Conservation (phyloP, 2,113 vertebrate genomes). For the Montifringilla adamsi region DNA sequence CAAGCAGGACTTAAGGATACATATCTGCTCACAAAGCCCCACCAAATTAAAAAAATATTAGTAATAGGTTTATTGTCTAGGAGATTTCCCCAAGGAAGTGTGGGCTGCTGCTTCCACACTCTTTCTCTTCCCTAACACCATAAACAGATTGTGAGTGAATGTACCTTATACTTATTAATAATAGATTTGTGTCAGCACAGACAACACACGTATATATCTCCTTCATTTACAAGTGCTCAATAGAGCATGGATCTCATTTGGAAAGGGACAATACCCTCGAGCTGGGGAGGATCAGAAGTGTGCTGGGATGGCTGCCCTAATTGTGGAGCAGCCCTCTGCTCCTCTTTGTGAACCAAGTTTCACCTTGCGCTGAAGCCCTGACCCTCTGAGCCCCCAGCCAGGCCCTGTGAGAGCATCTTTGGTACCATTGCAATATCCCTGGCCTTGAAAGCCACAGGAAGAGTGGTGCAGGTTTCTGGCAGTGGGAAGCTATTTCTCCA, state of each 20-base stretch:
- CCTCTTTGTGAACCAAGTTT: background rate
- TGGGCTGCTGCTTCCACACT: background rate
- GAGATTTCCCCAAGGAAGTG: constrained; percentile 1
- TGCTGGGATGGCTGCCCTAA: background rate
- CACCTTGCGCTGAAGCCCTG: background rate
- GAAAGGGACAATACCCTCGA: background rate
- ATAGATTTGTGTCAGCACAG: background rate
- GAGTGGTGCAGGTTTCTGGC: background rate
- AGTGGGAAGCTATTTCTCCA: background rate
- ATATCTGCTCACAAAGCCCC: background rate
- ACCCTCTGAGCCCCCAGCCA: background rate
- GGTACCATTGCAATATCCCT: accelerated
- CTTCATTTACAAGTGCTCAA: background rate
- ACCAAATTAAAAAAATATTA: constrained; percentile 19
- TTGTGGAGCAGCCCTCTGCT: background rate
- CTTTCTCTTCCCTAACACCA: background rate
- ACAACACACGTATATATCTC: background rate
- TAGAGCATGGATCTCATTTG: background rate
- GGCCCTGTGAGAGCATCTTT: background rate
- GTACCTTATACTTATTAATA: background rate
- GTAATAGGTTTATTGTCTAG: background rate
- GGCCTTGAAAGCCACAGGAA: background rate
- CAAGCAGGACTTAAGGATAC: background rate
- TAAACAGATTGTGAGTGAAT: background rate
- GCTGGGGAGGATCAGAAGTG: background rate